These are phyloP conservation scores for Toxostoma redivivum DNA, from an alignment of 2,113 vertebrate genomes.

Conservation along the genomic window DNA sequence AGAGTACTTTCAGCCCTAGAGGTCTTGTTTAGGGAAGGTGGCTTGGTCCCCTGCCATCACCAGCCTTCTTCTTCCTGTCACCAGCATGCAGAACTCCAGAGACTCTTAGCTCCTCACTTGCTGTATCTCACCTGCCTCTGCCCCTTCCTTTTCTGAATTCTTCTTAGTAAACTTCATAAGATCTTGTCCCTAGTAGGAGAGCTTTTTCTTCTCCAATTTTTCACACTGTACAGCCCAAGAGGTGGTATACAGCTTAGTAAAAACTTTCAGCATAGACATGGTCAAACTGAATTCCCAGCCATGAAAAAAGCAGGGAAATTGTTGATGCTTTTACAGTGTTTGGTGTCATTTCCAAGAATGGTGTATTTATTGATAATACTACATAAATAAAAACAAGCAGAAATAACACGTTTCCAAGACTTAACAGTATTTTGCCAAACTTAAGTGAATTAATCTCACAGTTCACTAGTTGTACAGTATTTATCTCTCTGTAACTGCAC, in stretches of 20 bases:
- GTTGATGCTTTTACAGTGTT: neutral
- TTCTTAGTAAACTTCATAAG: neutral
- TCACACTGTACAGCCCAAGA: neutral
- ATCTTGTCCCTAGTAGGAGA: neutral
- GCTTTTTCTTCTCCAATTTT: neutral
- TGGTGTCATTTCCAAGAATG: neutral
- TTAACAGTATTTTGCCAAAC: neutral
- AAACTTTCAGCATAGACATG: neutral
- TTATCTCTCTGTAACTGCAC: neutral
- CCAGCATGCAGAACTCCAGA: neutral
- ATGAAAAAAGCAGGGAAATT: neutral
- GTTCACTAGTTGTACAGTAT: neutral
- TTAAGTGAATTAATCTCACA: neutral
- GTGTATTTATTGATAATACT: neutral
- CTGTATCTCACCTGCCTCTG: neutral
- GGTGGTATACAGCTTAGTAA: neutral
- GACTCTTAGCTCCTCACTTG: neutral
- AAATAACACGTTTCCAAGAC: neutral
- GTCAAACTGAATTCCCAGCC: neutral
- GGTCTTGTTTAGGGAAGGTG: accelerated
- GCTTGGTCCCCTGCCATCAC: no score
- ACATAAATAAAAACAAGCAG: neutral
- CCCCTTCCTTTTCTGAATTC: neutral
- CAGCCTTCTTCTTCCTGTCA: no score
- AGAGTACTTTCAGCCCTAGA: neutral